Base-by-base conservation (phyloP, 1,140 invertebrate species). In the Drosophila arizonae region DNA sequence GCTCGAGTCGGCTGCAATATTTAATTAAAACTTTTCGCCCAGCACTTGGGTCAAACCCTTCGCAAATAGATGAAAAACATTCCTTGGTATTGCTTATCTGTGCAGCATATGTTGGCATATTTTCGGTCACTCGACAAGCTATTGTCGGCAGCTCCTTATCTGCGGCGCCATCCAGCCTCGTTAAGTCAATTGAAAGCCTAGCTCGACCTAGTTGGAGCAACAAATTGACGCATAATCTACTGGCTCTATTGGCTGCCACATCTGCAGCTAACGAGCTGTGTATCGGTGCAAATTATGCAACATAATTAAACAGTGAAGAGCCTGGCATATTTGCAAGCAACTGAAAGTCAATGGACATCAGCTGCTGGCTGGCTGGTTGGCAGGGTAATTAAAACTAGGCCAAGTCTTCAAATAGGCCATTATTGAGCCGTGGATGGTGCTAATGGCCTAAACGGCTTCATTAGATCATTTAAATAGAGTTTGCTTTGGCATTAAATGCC, bases 381-480 rank as follows among this genome's bases (percentile, higher is more conserved):
- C 15, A 21, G 21, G 11, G 30, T 69, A 73, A 73, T 73, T 69
- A 73, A 64, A 70, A 63, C 55, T 61, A 64, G 64, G 41, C 28
- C 6, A 24, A 26, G 17, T 21, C 61, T 63, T 56, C 6, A 5
- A 46, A 15, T 6, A 26, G 41, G 56, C 51, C 51, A 57, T 63
- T 56, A 69, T 57, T 62, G 68, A 46, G 68, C 43, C 63, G 72
- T 39, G 36, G 45, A 26, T 66, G 39, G 43, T 43, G 55, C 48
- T 36, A 45, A 58, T 54, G 69, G 54, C 30, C 55, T 21, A 28
- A 45, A 63, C 52, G 39, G 66, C 66, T 66, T 62, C 71, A 57
- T 74, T 74, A 63, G 66, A 64, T 63, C 58, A 64, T 64, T 74
- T 70, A 41, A 74, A 70, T 74, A 46, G 71, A 61, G 57, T 45